These are phyloP conservation scores for Otus sunia DNA, from an alignment of 2,113 vertebrate genomes.

Conservation along the genomic window DNA sequence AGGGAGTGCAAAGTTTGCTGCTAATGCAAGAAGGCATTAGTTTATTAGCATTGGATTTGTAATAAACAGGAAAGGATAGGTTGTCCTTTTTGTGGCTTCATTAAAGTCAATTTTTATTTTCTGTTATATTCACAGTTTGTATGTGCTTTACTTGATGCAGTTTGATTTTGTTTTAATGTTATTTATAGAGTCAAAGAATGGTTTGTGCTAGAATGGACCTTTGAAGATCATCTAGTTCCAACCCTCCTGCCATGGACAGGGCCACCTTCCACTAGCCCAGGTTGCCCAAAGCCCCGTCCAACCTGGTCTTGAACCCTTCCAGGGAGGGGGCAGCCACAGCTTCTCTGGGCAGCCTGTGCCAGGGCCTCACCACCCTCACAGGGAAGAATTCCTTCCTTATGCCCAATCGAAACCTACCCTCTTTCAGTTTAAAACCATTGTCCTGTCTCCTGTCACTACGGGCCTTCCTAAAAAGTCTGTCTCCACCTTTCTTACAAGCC, in stretches of 20 bases:
- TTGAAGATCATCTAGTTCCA: background rate
- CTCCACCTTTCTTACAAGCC: too few relatives aligned
- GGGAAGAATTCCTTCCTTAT: too few relatives aligned
- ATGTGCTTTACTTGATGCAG: background rate
- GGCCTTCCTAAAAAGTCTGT: too few relatives aligned
- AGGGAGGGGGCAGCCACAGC: too few relatives aligned
- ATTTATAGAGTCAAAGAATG: background rate
- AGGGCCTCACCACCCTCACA: too few relatives aligned
- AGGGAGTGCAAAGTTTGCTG: background rate
- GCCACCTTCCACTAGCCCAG: background rate
- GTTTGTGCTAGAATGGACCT: background rate
- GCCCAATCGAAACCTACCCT: too few relatives aligned
- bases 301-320: background rate
- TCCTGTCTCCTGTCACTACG: too few relatives aligned
- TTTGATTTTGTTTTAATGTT: background rate
- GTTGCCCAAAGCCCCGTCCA: background rate
- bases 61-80: background rate
- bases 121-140: background rate
- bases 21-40: background rate
- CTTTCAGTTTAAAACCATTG: too few relatives aligned
- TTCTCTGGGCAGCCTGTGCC: too few relatives aligned
- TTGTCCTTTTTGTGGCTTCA: background rate
- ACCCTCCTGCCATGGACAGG: background rate
- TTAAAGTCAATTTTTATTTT: background rate
- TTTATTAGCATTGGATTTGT: background rate